Evolutionary conservation across 1,140 invertebrate species (phyloP), one percentile per base, ranked within the genome.

Genomic region (Drosophila lowei): DNA sequence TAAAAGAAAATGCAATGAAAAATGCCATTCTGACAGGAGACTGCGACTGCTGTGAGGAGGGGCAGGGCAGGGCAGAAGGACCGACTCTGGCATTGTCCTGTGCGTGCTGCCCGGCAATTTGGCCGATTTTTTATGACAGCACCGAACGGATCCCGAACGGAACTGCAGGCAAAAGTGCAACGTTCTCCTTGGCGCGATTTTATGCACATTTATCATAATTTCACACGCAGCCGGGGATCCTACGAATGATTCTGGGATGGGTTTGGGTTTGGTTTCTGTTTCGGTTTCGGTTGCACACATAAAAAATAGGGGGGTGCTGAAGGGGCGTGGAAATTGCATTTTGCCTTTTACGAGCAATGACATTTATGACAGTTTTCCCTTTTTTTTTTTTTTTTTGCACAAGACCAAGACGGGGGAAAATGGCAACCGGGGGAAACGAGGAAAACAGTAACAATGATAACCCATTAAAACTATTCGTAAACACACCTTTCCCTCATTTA

Each of bases 131-230:
- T 86, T 86, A 88, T 63, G 81, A 88, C 70, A 79, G 53, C 72
- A 86, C 50, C 63, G 71, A 83, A 38, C 34, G 34, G 11, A 38
- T 38, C 11, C 34, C 48, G 62, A 64, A 57, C 44, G 21, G 30
- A 75, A 66, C 52, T 75, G 64, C 63, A 72, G 77, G 61, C 60
- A 54, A 58, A 79, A 78, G 56, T 66, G 77, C 63, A 77, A 58
- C 63, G 43, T 75, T 85, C 57, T 72, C 57, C 71, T 76, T 65
- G 76, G 67, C 83, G 81, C 83, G 81, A 86, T 86, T 86, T 86
- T 86, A 88, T 88, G 83, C 83, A 88, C 83, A 86, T 86, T 86
- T 86, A 86, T 86, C 83, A 86, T 86, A 86, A 86, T 86, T 86
- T 86, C 83, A 86, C 83, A 86, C 83, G 83, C 78, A 86, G 81